Evolutionary conservation across 1,140 invertebrate genomes (phyloP), one percentile per base, ranked within the genome.

Genomic region (Zaprionus ghesquierei): DNA sequence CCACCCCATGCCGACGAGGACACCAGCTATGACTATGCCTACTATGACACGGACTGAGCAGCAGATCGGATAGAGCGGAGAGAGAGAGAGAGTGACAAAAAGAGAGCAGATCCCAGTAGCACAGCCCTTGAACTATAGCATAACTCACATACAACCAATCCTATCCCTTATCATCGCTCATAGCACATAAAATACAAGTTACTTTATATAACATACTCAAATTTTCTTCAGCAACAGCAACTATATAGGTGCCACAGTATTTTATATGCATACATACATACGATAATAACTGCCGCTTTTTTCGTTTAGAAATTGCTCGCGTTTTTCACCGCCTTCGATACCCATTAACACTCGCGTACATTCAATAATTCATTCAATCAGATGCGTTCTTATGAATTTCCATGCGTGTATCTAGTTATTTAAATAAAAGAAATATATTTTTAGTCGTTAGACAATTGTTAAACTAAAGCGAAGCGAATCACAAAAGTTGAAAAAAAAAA

Each of bases 11-110:
- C 92, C 59, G 93, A 93, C 49, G 94, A 95, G 77, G 94, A 94
- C 77, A 93, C 92, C 27, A 95, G 94, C 76, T 95, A 95, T 63
- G 95, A 95, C 77, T 95, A 95, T 75, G 94, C 94, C 8, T 95
- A 95, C 81, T 95, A 95, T 70, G 95, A 95, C 75, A 92, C 91
- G 61, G 95, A 95, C 76, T 92, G 84, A 68, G 80, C 61, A 60
- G 23, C 29, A 44, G 49, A 46, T 59, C 62, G 46, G 35, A 29
- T 35, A 33, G 13, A 41, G 35, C n/a, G n/a, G 13, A 41, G 35
- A n/a, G n/a, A 2, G 5, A 38, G 2, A 2, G 35, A 38, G 0
- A 15, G 35, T n/a, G 33, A n/a, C 12, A 35, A 13, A 35, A 5
- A 15, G n/a, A 41, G n/a, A 56, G 13, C 35, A 2, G 23, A 29